Evolutionary conservation across 2,113 vertebrate species (phyloP), one percentile per base, ranked within the genome.

Genomic region (Epinephelus cyanopodus): DNA sequence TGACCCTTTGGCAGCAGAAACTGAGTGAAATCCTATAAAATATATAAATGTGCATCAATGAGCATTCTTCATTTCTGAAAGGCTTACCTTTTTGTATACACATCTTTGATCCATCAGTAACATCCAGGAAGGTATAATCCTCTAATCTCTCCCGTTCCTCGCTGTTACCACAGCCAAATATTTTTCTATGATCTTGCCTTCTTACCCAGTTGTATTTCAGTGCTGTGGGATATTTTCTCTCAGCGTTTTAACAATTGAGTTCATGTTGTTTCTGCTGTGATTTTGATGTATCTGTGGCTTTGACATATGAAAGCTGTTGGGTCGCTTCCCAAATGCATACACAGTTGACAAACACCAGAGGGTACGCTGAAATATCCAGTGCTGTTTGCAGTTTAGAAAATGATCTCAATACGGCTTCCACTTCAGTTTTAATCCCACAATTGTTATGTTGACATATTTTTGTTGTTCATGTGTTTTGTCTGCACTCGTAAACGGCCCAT

Each of bases 61-160:
- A 75, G 54, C 48, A 8, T 81, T 66, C 15, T 65, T 74, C 53
- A 33, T 83, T 74, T 81, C 4, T 62, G 63, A 74, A 79, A 42
- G 64, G 87, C 76, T 83, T 77, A 82, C 75, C 72, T 82, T 84
- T 81, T 64, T 81, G 72, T 76, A 3, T 52, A 62, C 61, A 45
- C 80, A 77, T 79, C 87, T 86, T 86, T 78, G 86, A 88, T 88
- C 77, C 79, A 79, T 87, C 89, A 67, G 75, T 57, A 77, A 83
- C 86, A 90, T 86, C 81, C 80, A 68, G 76, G 83, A 88, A 82
- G 72, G 62, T 67, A 23, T 86, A 86, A 90, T 88, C 89, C 86
- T 88, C 80, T 83, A 89, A 91, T 91, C 88, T 82, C 77, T 66
- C 42, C 54, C 23, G 14, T 66, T 71, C 70, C 64, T 85, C 52